Evolutionary conservation across 1,140 invertebrate genomes (phyloP), one percentile per base, ranked within the genome.

Genomic region (Drosophila tsacasi): DNA sequence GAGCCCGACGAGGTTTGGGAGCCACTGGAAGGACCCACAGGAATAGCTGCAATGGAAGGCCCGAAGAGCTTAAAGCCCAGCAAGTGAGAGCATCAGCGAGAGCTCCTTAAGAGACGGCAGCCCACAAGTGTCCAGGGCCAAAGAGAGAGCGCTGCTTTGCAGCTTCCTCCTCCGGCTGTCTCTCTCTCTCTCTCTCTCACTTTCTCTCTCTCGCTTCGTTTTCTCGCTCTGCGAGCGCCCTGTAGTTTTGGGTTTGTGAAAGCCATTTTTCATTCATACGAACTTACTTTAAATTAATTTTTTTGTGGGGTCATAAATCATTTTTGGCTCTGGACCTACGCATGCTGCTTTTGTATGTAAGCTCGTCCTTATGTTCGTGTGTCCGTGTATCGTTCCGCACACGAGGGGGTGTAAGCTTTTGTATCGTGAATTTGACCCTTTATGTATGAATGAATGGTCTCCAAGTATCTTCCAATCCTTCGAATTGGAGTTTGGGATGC

Each of bases 251-350:
- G 66, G 85, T 90, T 89, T 90, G 85, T 90, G 84, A 90, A 90
- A 91, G 76, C 84, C 85, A 91, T 91, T 91, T 91, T 92, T 92
- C 90, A 92, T 92, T 92, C 90, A 92, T 92, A 87, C 91, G 91
- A 92, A 92, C 89, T 92, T 90, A 90, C 86, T 90, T 90, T 89
- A 91, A 91, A 91, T 91, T 91, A 91, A 91, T 91, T 91, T 91
- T 91, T 87, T 90, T 89, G 81, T 82, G 83, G 75, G 78, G 67
- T 84, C 89, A 91, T 91, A 91, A 91, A 91, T 91, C 89, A 91
- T 91, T 86, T 91, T 91, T 77, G 85, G 84, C 78, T 85, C 81
- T 75, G 81, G 69, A 72, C 84, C 73, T 83, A 83, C 78, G 78
- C 81, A 66, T 64, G 62, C 59, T 80, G 46, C 47, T 57, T 68